A percentile compares a stretch with the other conserved stretches of the same genome.
Evolutionary conservation across 64 coral and sea anemone species (phyloP).

Genomic region (Pachyseris speciosa): DNA sequence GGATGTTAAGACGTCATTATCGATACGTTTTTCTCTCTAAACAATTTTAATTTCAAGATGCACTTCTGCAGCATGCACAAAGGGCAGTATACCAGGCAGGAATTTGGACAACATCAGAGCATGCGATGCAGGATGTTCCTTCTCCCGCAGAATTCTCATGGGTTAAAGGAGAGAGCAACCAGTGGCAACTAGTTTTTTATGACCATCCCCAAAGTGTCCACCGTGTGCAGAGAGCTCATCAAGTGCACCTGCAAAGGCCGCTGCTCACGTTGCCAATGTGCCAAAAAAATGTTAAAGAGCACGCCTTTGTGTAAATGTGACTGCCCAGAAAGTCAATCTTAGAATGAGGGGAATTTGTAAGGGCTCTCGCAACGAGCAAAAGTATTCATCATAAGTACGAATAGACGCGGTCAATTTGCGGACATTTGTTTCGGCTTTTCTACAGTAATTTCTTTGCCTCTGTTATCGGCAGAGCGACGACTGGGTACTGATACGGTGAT

Average conservation of each 20-base stretch:
- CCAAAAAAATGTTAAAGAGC: slow-evolving; percentile 17
- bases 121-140: slow-evolving; percentile 8
- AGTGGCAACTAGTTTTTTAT: slow-evolving; percentile 20
- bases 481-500: slow-evolving; percentile 14
- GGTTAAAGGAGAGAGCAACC: neutral
- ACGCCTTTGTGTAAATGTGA: slow-evolving; percentile 37
- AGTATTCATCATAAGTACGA: neutral
- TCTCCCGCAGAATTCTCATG: neutral
- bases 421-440: neutral
- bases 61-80: slow-evolving; percentile 19
- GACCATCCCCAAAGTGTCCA: slow-evolving; percentile 26
- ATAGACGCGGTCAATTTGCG: neutral
- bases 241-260: slow-evolving; percentile 55
- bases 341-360: neutral
- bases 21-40: neutral
- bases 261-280: slow-evolving; percentile 40
- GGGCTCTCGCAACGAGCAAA: neutral
- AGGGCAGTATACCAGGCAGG: neutral
- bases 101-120: slow-evolving; percentile 19
- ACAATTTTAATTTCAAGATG: slow-evolving; percentile 29
- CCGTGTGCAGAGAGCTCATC: slow-evolving; percentile 34
- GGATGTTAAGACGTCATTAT: neutral
- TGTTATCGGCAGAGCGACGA: slow-evolving; percentile 15
- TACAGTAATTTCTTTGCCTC: neutral
- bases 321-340: neutral